Evolutionary conservation across 2,888 invertebrate species (phyloP).

Genomic region (Pinctada fucata): DNA sequence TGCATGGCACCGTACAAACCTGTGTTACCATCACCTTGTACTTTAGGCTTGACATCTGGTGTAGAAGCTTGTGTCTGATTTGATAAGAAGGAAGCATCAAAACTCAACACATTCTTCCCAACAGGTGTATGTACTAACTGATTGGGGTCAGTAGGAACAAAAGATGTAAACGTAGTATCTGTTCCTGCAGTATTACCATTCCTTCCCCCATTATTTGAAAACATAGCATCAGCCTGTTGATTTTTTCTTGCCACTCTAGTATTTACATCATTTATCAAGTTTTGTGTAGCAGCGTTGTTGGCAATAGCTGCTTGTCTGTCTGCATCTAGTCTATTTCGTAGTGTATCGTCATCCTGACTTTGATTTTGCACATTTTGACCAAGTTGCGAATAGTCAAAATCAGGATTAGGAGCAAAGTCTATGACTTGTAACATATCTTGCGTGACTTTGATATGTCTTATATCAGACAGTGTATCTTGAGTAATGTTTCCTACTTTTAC

Average conservation of each 20-base stretch:
- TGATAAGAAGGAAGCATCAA: too few relatives aligned
- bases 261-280: not conserved
- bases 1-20: too few relatives aligned
- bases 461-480: not conserved
- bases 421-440: not conserved
- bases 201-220: too few relatives aligned
- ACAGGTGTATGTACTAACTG: too few relatives aligned
- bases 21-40: too few relatives aligned
- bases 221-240: not conserved
- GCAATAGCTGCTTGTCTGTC: not conserved
- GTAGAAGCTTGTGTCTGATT: too few relatives aligned
- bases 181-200: too few relatives aligned
- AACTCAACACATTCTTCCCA: too few relatives aligned
- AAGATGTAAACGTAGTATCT: too few relatives aligned
- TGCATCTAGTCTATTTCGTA: not conserved
- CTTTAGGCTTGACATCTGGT: too few relatives aligned
- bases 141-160: too few relatives aligned
- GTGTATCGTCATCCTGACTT: not conserved
- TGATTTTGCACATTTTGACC: not conserved
- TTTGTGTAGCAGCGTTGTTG: not conserved
- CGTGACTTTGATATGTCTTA: constrained; percentile 4
- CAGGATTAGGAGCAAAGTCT: not conserved
- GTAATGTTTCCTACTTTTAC: not conserved
- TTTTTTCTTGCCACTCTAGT: not conserved
- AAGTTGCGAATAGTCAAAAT: not conserved